Evolutionary conservation across 2,113 vertebrate species (phyloP).

Genomic region (Jacana jacana): DNA sequence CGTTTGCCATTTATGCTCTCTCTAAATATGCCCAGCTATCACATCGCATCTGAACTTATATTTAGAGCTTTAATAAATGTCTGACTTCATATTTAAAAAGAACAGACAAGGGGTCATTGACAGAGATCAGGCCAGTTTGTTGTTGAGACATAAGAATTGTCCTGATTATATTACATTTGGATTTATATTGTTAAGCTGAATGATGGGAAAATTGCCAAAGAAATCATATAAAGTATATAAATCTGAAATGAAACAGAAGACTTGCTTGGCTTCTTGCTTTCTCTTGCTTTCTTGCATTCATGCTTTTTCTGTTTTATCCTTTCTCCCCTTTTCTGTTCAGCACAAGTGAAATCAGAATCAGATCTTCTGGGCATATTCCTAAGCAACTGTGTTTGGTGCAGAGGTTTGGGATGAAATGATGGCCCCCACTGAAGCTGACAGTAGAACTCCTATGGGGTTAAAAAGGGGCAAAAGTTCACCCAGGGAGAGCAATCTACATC

Average conservation of each 20-base stretch:
- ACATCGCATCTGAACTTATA: not conserved
- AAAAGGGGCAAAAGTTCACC: not conserved
- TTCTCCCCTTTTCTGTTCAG: not conserved
- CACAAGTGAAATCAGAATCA: not conserved
- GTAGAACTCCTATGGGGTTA: not conserved
- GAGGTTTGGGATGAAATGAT: not conserved
- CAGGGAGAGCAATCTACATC: not conserved
- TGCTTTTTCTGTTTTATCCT: not conserved
- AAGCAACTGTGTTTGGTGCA: not conserved
- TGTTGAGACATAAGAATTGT: not conserved
- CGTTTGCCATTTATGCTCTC: not conserved
- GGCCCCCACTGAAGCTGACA: not conserved
- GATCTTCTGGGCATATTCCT: not conserved
- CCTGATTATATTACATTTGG: slow-evolving; percentile 14
- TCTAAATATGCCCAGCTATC: not conserved
- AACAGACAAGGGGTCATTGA: not conserved
- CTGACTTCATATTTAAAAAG: not conserved
- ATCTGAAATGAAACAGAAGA: not conserved
- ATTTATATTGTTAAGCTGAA: slow-evolving; percentile 25
- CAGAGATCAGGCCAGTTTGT: not conserved
- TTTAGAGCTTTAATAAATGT: slow-evolving; percentile 7
- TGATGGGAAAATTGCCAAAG: not conserved
- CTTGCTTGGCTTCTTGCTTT: not conserved
- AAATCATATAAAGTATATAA: not conserved
- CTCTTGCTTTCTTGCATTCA: not conserved